Conservation (phyloP, 2,888 invertebrate species). For the Andrena dorsata region DNA sequence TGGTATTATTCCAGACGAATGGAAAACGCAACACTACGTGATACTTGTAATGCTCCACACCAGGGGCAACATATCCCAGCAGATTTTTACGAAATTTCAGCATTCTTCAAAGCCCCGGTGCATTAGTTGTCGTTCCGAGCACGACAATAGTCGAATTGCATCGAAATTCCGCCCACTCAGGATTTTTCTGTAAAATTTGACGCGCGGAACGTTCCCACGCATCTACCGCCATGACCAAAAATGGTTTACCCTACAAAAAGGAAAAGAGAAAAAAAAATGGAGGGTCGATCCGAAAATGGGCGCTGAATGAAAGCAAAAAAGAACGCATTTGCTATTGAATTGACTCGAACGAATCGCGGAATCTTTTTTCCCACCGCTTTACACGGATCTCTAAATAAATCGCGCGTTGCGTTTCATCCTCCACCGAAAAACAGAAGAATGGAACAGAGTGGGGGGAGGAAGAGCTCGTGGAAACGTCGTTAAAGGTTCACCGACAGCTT, state of each 20-base stretch:
- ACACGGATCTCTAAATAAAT: conserved; percentile 29
- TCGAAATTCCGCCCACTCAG: conserved; percentile 38
- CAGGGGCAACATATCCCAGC: not conserved
- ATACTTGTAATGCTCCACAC: not conserved
- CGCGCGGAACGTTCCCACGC: conserved; percentile 17
- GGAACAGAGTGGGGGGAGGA: not conserved
- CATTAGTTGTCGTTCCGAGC: conserved; percentile 31
- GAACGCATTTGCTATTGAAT: conserved; percentile 9
- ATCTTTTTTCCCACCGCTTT: conserved; percentile 14
- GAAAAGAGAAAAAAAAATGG: conserved; percentile 6
- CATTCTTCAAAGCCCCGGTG: conserved; percentile 15
- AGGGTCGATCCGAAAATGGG: conserved; percentile 22
- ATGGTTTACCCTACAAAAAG: conserved; percentile 22
- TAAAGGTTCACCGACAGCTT: conserved; percentile 13
- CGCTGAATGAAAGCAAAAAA: conserved; percentile 15
- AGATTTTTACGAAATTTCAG: conserved; percentile 18
- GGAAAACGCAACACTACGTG: too few relatives aligned
- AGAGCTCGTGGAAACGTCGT: conserved; percentile 19
- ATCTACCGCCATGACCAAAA: conserved; percentile 34
- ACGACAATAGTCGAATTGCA: conserved; percentile 32
- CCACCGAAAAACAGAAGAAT: not conserved
- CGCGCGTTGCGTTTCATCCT: not conserved
- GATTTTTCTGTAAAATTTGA: conserved; percentile 41
- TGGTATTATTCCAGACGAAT: too few relatives aligned
- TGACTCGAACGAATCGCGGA: conserved; percentile 10